phyloP scores from a whole-genome alignment of 1,140 invertebrate genomes.

The Drosophila navojoa region DNA sequence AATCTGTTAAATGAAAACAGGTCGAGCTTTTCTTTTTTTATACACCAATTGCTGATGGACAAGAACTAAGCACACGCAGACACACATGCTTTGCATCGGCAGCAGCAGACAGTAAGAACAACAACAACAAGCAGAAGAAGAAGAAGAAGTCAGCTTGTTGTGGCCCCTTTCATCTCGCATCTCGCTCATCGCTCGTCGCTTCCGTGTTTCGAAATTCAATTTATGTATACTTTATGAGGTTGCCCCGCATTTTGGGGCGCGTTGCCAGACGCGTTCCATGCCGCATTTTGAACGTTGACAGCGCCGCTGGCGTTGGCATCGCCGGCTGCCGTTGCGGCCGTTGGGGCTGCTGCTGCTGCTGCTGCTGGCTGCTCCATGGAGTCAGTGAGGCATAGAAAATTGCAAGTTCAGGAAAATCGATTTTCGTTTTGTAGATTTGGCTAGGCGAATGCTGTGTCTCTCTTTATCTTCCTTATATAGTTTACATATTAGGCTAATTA shows the following conservation, averaged over 20 bases:
- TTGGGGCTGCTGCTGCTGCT: conserved; percentile 11
- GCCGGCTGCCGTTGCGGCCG: conserved; percentile 27
- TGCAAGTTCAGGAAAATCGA: conserved; percentile 79
- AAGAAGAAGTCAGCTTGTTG: conserved; percentile 37
- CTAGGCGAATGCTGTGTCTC: conserved; percentile 31
- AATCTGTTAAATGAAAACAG: conserved; percentile 73
- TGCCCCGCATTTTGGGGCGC: conserved; percentile 37
- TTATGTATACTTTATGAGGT: conserved; percentile 77
- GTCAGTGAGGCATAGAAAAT: conserved; percentile 72
- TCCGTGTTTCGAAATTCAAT: conserved; percentile 81
- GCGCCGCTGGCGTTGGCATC: conserved; percentile 15
- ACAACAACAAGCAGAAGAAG: conserved; percentile 28
- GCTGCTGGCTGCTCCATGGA: conserved; percentile 38
- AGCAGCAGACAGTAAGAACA: conserved; percentile 43
- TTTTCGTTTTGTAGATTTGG: conserved; percentile 66
- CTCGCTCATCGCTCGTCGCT: conserved; percentile 44
- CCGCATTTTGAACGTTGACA: conserved; percentile 30
- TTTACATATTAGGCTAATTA: conserved; percentile 48
- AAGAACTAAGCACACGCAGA: conserved; percentile 17
- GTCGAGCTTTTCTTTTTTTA: conserved; percentile 39
- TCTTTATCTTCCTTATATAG: background rate
- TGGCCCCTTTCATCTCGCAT: conserved; percentile 41
- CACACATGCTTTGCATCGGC: conserved; percentile 43
- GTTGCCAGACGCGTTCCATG: conserved; percentile 44
- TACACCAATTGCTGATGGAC: conserved; percentile 33